Evolutionary conservation across 2,888 invertebrate species (phyloP).

Genomic region (Parasteatoda lunata): DNA sequence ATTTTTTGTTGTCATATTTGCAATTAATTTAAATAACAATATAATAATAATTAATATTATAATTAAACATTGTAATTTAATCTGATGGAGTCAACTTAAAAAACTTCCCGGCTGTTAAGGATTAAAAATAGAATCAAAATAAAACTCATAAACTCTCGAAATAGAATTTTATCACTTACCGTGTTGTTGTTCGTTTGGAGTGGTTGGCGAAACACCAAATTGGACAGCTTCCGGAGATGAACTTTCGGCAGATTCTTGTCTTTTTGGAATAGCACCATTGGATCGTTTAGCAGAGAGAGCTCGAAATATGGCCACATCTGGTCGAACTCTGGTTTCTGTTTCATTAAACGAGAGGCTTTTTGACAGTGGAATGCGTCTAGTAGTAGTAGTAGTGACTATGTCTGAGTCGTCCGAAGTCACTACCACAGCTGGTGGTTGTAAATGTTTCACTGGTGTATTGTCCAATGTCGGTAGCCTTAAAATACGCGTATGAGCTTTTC

Average conservation of each 20-base stretch:
- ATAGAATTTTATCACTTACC: conserved; percentile 17
- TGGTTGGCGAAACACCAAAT: conserved; percentile 37
- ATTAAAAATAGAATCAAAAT: too few species aligned
- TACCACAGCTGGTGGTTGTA: conserved; percentile 49
- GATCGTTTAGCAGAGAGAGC: conserved; percentile 17
- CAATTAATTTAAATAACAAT: too few species aligned
- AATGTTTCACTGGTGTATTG: conserved; percentile 25
- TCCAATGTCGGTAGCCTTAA: conserved; percentile 47
- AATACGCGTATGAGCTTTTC: conserved; percentile 39
- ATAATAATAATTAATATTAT: too few species aligned
- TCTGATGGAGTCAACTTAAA: too few species aligned
- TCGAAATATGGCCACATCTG: conserved; percentile 25
- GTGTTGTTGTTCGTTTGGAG: conserved; percentile 19
- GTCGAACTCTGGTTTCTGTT: background rate
- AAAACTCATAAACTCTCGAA: too few species aligned
- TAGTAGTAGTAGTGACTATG: background rate
- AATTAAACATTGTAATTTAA: too few species aligned
- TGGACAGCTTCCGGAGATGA: conserved; percentile 30
- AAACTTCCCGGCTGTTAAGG: too few species aligned
- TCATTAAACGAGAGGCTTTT: conserved; percentile 41
- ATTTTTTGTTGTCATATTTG: too few species aligned
- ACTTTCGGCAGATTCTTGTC: conserved; percentile 28
- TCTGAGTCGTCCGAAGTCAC: conserved; percentile 60
- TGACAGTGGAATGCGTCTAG: conserved; percentile 40
- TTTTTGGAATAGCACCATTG: conserved; percentile 26